Evolutionary conservation across 2,797 vertebrate genomes (phyloP).

Genomic region (Vireo griseus): DNA sequence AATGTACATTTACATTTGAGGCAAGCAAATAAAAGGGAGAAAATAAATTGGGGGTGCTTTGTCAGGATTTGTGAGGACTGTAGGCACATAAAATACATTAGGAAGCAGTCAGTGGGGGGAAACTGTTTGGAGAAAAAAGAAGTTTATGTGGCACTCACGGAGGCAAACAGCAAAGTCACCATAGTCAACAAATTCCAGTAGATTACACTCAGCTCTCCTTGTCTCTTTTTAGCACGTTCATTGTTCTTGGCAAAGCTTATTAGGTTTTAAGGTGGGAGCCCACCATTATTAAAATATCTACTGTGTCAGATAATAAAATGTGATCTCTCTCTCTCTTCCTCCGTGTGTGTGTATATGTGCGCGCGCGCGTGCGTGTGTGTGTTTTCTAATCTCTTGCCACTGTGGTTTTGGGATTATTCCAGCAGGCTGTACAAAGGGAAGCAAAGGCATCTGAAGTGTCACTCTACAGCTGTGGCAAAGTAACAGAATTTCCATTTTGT

Average conservation of each 20-base stretch:
- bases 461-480: slow-evolving; percentile 86
- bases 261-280: slow-evolving; percentile 57
- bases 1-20: slow-evolving; percentile 36
- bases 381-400: slow-evolving; percentile 90
- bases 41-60: not conserved
- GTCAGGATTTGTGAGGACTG: not conserved
- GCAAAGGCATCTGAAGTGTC: slow-evolving; percentile 89
- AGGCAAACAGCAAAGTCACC: not conserved
- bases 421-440: slow-evolving; percentile 88
- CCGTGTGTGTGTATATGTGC: not conserved
- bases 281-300: slow-evolving; percentile 76
- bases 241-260: slow-evolving; percentile 42
- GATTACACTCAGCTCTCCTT: not conserved
- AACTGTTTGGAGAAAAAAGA: not conserved
- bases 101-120: not conserved
- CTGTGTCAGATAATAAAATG: slow-evolving; percentile 83
- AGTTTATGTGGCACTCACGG: not conserved
- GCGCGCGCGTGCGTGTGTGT: not conserved
- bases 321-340: slow-evolving; percentile 61
- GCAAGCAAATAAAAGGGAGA: slow-evolving; percentile 8
- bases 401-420: slow-evolving; percentile 90
- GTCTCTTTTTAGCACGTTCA: not conserved
- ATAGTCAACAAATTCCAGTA: not conserved
- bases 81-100: not conserved
- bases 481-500: slow-evolving; percentile 81